A percentile compares a stretch with the other conserved stretches of the same genome.
Evolutionary conservation across 2,888 invertebrate genomes (phyloP).

Genomic region (Balanococcus diminutus): DNA sequence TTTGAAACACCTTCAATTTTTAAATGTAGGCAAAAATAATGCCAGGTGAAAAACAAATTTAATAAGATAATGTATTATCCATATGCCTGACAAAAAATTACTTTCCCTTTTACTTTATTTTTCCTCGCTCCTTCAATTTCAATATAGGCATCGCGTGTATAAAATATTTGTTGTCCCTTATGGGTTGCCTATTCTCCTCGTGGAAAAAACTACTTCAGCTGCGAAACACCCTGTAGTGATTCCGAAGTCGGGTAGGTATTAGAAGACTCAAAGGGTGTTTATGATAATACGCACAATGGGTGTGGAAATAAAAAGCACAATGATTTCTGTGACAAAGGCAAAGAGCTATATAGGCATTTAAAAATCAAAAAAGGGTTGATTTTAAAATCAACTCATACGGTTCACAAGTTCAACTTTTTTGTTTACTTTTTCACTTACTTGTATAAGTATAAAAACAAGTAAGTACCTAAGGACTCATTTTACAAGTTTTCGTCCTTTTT

Average conservation of each 20-base stretch:
- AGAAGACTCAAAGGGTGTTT: constrained; percentile 8
- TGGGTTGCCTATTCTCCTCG: too few relatives aligned
- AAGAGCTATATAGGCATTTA: constrained; percentile 26
- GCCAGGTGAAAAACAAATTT: too few relatives aligned
- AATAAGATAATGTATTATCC: too few relatives aligned
- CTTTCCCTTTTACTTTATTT: too few relatives aligned
- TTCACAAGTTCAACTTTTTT: constrained; percentile 40
- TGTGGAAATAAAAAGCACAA: constrained; percentile 35
- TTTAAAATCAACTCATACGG: constrained; percentile 33
- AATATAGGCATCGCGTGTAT: too few relatives aligned
- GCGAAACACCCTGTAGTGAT: too few relatives aligned
- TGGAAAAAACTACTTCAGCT: too few relatives aligned
- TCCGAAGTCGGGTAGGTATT: background rate
- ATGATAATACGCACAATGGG: background rate
- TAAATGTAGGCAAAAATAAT: too few relatives aligned
- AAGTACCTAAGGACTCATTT: background rate
- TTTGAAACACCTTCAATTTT: too few relatives aligned
- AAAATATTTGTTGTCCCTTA: too few relatives aligned
- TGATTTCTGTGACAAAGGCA: constrained; percentile 21
- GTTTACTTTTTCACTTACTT: background rate
- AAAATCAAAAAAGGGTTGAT: constrained; percentile 34
- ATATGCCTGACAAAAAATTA: too few relatives aligned
- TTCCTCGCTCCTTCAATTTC: too few relatives aligned
- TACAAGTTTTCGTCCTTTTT: background rate
- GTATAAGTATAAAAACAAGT: background rate